phyloP scores from a whole-genome alignment of 1,140 invertebrate genomes.

The Teleopsis dalmanni region DNA sequence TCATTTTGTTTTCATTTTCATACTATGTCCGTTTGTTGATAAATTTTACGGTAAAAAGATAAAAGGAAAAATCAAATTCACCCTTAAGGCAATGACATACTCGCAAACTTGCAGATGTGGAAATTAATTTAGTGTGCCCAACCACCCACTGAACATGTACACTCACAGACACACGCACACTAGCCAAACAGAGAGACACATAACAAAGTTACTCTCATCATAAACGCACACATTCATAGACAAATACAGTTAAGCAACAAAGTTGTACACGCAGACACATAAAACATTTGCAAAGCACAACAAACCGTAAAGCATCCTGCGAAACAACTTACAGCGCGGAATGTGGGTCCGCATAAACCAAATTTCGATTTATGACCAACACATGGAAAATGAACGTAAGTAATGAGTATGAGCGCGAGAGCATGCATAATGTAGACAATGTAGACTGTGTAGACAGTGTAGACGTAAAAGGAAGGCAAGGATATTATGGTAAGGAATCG shows the following conservation, averaged over 20 bases:
- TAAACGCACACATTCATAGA: background rate
- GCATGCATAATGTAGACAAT: background rate
- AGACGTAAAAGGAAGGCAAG: background rate
- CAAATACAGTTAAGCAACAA: background rate
- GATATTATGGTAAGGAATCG: background rate
- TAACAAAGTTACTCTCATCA: too few species aligned
- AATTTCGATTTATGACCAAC: conserved; percentile 43
- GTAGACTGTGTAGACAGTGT: background rate
- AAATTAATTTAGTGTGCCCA: too few species aligned
- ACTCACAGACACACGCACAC: background rate
- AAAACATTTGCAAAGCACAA: conserved; percentile 28
- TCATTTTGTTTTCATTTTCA: too few species aligned
- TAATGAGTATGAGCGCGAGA: conserved; percentile 1
- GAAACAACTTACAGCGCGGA: background rate
- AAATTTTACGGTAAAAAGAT: background rate
- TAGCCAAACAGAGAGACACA: background rate
- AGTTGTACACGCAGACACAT: conserved; percentile 2
- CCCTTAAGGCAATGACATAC: conserved; percentile 5
- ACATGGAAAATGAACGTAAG: conserved; percentile 7
- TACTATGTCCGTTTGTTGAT: too few species aligned
- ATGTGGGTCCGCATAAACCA: conserved; percentile 28
- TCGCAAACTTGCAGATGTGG: background rate
- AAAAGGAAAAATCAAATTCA: background rate
- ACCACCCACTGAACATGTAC: conserved; percentile 1
- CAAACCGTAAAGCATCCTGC: conserved; percentile 41